Evolutionary conservation across 2,888 invertebrate genomes (phyloP).

Genomic region (Arge pagana): DNA sequence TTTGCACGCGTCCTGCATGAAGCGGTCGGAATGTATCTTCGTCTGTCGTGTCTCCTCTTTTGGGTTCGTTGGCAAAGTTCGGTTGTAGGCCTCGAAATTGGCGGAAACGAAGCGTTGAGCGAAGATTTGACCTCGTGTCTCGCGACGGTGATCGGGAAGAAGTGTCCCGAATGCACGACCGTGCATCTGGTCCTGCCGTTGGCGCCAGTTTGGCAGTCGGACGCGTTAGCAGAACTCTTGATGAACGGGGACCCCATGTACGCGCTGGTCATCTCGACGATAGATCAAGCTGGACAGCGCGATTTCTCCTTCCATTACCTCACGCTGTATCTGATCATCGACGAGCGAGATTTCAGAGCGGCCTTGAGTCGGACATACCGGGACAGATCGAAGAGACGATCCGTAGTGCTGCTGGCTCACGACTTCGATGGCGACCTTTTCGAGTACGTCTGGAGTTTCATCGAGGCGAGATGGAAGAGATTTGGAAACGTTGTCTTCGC

Average conservation of each 20-base stretch:
- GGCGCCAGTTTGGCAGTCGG: not conserved
- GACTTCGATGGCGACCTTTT: not conserved
- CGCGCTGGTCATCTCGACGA: not conserved
- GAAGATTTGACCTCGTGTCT: not conserved
- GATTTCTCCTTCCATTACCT: not conserved
- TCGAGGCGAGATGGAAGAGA: not conserved
- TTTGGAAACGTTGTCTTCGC: not conserved
- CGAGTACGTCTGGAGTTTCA: not conserved
- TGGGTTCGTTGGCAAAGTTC: too few species aligned
- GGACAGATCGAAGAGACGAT: not conserved
- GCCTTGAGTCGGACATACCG: not conserved
- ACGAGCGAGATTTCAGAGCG: not conserved
- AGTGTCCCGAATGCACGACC: constrained; percentile 1
- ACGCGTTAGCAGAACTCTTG: not conserved
- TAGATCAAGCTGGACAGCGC: not conserved
- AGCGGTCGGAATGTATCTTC: too few species aligned
- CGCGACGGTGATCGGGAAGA: not conserved
- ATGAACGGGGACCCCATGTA: not conserved
- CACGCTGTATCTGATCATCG: not conserved
- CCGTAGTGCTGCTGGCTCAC: not conserved
- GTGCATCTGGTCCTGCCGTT: not conserved
- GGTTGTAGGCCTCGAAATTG: too few species aligned
- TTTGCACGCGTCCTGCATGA: too few species aligned
- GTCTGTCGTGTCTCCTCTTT: too few species aligned
- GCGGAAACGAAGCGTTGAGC: not conserved